These are phyloP conservation scores for Bombus vancouverensis DNA, from an alignment of 1,140 invertebrate species.

Conservation along the genomic window DNA sequence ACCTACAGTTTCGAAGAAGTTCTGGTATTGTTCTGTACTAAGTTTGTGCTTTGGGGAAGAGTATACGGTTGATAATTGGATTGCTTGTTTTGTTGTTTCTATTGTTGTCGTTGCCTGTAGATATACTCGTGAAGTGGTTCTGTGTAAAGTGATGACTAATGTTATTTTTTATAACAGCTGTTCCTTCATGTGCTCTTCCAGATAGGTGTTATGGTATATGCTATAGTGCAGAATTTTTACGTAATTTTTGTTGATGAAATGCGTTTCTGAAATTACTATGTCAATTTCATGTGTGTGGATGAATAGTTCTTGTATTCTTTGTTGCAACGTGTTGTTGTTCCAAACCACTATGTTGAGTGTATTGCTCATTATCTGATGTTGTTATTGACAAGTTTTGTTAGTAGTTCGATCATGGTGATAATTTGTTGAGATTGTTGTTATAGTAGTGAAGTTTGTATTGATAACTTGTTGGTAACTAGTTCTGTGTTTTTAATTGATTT, in stretches of 20 bases:
- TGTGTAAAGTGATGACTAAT: neutral
- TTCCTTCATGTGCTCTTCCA: neutral
- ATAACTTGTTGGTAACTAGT: neutral
- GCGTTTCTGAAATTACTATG: neutral
- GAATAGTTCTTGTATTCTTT: slow-evolving; percentile 11
- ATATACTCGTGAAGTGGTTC: neutral
- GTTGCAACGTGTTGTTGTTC: neutral
- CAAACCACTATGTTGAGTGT: neutral
- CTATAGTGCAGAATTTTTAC: neutral
- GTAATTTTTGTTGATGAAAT: neutral
- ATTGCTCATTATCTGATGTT: neutral
- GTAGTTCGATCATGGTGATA: neutral
- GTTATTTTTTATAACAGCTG: neutral
- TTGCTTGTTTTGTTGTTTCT: neutral
- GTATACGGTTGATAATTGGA: neutral
- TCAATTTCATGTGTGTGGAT: neutral
- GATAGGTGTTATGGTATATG: neutral
- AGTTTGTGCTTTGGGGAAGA: neutral
- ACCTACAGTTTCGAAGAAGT: neutral
- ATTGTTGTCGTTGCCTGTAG: neutral
- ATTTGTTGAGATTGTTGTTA: neutral
- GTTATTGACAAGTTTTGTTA: neutral
- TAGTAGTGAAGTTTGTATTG: too few species aligned
- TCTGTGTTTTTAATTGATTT: neutral
- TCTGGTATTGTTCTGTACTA: neutral